Evolutionary conservation across 2,888 invertebrate species (phyloP), one percentile per base, ranked within the genome.

Genomic region (Erpobdella octoculata): DNA sequence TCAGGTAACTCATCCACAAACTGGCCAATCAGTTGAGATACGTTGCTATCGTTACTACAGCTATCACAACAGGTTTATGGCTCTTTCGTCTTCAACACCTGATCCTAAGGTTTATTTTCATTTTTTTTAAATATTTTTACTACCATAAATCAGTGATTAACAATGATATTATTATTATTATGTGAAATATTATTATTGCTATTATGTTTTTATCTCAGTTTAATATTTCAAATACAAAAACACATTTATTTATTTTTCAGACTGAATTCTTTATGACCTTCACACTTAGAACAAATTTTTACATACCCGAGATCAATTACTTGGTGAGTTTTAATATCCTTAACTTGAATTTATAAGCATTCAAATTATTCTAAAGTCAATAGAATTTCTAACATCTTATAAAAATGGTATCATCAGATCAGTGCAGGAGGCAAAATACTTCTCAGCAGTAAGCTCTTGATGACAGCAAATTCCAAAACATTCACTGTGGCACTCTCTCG

Each of bases 211-310:
- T 53, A 48, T 18, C 4, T 25, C 21, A 53, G n/a, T 15, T 5
- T 53, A 53, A 53, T 53, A 6, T 53, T 1, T 46, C 21, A 21
- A 88, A 88, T 35, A 25, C 25, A 31, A 33, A 15, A 28, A 36
- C n/a, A 21, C n/a, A 41, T n/a, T 41, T 25, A 4, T 6, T 8
- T 71, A 12, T 68, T 48, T 38, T 93, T 4, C 83, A 90, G 87
- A 92, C 94, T 18, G 93, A 93, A 15, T 91, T 93, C 81, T 94
- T 92, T 80, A 89, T 93, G 77, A 89, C 94, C 72, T 90, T 95
- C 81, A 93, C 94, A 80, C 90, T 94, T 28, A 88, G 92, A 77
- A 90, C 91, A 72, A 93, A 93, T 83, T 92, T 91, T 83, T 90
- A 88, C 84, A 87, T 93, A 81, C 90, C 92, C 74, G 86, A 88